A percentile compares a stretch with the other conserved stretches of the same genome.
phyloP scores from a whole-genome alignment of 2,797 vertebrate species.

The Myiotriccus ornatus region DNA sequence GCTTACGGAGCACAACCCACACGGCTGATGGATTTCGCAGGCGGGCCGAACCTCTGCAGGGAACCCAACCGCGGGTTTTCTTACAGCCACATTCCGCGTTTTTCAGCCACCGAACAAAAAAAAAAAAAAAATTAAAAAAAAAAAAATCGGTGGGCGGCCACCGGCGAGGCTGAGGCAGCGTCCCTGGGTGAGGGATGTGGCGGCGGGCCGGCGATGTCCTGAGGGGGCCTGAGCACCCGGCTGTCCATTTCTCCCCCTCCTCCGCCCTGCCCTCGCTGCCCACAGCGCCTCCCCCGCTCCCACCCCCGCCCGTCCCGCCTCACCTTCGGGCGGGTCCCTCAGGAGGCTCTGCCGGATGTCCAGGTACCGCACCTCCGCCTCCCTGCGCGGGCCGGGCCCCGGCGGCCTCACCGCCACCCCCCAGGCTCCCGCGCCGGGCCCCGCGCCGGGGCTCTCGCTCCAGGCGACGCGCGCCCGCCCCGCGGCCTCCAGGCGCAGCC shows the following conservation, averaged over 20 bases:
- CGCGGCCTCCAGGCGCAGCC: conserved; percentile 69
- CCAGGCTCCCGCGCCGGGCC: neutral
- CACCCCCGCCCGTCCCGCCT: neutral
- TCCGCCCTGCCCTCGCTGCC: neutral
- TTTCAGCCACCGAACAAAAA: no score
- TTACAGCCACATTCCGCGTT: accelerated
- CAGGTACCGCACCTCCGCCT: conserved; percentile 71
- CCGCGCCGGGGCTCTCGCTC: conserved; percentile 12
- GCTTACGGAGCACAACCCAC: accelerated
- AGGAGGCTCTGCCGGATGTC: conserved; percentile 67
- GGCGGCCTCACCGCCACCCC: neutral
- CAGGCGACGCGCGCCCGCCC: conserved; percentile 76
- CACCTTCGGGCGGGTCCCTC: conserved; percentile 63
- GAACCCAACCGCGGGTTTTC: accelerated
- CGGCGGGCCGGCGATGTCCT: neutral
- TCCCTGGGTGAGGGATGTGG: neutral
- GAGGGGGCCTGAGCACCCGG: neutral
- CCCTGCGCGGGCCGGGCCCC: neutral
- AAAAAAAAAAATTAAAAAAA: no score
- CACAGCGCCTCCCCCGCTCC: neutral
- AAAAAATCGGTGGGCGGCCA: accelerated
- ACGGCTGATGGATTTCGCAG: accelerated
- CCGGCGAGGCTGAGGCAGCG: accelerated
- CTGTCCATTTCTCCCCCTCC: accelerated
- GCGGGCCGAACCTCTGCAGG: neutral